Percentiles rank a stretch among this genome's conserved stretches.
These are phyloP conservation scores for Parnassius smintheus DNA, from an alignment of 2,888 invertebrate genomes.

Conservation along the genomic window DNA sequence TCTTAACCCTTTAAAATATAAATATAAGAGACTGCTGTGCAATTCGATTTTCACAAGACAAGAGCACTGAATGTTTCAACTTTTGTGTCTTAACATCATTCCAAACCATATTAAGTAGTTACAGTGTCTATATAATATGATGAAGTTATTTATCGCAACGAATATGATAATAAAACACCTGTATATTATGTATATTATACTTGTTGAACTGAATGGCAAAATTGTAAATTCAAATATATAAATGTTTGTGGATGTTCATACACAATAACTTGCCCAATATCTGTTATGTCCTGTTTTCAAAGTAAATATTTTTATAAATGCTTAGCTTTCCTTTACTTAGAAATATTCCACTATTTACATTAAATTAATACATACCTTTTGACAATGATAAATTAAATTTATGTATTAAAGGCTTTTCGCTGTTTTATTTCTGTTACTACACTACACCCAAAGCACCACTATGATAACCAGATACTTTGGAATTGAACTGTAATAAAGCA, in stretches of 20 bases:
- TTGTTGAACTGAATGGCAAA: slow-evolving; percentile 4
- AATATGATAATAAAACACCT: not conserved
- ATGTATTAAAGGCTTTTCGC: slow-evolving; percentile 55
- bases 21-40: not conserved
- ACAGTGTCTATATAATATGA: slow-evolving; percentile 14
- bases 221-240: slow-evolving; percentile 12
- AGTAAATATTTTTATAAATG: slow-evolving; percentile 78
- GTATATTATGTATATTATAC: not conserved
- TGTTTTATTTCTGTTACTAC: slow-evolving; percentile 8
- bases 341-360: slow-evolving; percentile 76
- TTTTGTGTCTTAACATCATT: slow-evolving; percentile 49
- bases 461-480: no score
- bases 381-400: slow-evolving; percentile 72
- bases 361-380: slow-evolving; percentile 44
- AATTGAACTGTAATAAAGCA: no score
- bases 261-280: slow-evolving; percentile 57
- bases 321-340: slow-evolving; percentile 77
- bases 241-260: slow-evolving; percentile 37
- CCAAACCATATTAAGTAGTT: slow-evolving; percentile 39
- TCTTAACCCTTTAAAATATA: not conserved
- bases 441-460: no score
- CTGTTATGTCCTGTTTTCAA: slow-evolving; percentile 61
- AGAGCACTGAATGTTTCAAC: slow-evolving; percentile 26
- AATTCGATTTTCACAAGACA: slow-evolving; percentile 26
- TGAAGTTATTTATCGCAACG: no score